Evolutionary conservation across 1,140 invertebrate genomes (phyloP).

Genomic region (Bombyx mori): DNA sequence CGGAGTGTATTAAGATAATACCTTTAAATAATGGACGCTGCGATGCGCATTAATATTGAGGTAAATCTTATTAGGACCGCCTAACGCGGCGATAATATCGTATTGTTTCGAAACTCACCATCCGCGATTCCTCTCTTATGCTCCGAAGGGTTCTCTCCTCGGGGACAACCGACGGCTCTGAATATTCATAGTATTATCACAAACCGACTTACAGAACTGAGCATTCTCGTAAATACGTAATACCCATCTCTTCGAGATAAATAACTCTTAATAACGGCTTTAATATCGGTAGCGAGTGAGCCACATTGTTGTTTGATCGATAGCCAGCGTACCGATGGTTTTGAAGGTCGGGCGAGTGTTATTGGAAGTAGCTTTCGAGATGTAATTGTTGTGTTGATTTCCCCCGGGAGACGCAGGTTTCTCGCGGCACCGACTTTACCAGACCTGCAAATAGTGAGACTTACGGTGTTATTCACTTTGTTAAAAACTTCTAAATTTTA

Average conservation of each 20-base stretch:
- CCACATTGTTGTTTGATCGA: too few relatives aligned
- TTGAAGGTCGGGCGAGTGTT: conserved; percentile 40
- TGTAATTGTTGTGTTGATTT: conserved; percentile 66
- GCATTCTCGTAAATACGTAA: conserved; percentile 39
- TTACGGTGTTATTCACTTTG: too few relatives aligned
- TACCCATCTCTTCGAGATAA: conserved; percentile 28
- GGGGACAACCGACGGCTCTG: conserved; percentile 40
- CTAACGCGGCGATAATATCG: conserved; percentile 66
- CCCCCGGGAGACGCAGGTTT: conserved; percentile 44
- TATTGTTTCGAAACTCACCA: conserved; percentile 66
- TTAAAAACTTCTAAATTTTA: too few relatives aligned
- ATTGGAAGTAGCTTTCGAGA: conserved; percentile 52
- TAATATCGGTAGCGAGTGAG: conserved; percentile 8
- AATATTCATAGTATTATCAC: conserved; percentile 59
- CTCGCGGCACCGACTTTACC: conserved; percentile 17
- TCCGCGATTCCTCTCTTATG: conserved; percentile 59
- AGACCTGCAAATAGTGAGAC: too few relatives aligned
- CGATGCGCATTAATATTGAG: conserved; percentile 66
- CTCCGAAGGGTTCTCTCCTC: conserved; percentile 59
- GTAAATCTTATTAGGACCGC: conserved; percentile 69
- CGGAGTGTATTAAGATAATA: conserved; percentile 44
- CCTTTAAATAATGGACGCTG: conserved; percentile 60
- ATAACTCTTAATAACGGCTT: conserved; percentile 17
- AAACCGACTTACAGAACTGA: conserved; percentile 44
- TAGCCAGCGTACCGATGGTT: conserved; percentile 12